Evolutionary conservation across 2,113 vertebrate genomes (phyloP).

Genomic region (Scatophagus argus): DNA sequence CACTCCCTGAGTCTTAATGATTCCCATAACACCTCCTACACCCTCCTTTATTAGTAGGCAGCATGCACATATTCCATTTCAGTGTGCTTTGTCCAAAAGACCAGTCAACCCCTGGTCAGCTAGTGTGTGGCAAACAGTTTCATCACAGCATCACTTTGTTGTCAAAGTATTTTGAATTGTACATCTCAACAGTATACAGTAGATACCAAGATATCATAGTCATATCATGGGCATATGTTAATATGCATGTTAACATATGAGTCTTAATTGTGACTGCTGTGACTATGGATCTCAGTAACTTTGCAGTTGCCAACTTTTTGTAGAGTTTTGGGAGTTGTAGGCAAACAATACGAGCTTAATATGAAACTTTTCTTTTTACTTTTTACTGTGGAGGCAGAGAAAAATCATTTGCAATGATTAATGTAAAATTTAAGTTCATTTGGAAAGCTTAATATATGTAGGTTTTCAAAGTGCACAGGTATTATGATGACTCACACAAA

Average conservation of each 20-base stretch:
- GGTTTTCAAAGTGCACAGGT: not conserved
- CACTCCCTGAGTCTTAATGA: conserved; percentile 41
- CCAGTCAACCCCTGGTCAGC: conserved; percentile 33
- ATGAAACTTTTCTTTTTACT: too few species aligned
- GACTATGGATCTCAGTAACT: not conserved
- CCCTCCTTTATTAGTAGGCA: conserved; percentile 34
- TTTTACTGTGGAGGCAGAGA: not conserved
- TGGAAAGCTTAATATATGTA: not conserved
- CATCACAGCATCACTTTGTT: conserved; percentile 20
- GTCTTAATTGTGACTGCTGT: not conserved
- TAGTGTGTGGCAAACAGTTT: conserved; percentile 11
- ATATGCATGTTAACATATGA: not conserved
- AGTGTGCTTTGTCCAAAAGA: conserved; percentile 40
- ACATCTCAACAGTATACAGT: not conserved
- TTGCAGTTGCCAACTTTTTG: not conserved
- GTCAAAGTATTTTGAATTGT: not conserved
- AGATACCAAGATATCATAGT: not conserved
- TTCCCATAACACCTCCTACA: conserved; percentile 38
- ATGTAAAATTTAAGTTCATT: not conserved
- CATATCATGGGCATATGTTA: not conserved
- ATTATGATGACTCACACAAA: not conserved
- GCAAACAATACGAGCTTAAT: not conserved
- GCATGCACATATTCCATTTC: conserved; percentile 38
- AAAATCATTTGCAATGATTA: not conserved
- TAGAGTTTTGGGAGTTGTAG: not conserved